Conservation (phyloP, 2,797 vertebrate genomes). For the Sardinella longiceps region DNA sequence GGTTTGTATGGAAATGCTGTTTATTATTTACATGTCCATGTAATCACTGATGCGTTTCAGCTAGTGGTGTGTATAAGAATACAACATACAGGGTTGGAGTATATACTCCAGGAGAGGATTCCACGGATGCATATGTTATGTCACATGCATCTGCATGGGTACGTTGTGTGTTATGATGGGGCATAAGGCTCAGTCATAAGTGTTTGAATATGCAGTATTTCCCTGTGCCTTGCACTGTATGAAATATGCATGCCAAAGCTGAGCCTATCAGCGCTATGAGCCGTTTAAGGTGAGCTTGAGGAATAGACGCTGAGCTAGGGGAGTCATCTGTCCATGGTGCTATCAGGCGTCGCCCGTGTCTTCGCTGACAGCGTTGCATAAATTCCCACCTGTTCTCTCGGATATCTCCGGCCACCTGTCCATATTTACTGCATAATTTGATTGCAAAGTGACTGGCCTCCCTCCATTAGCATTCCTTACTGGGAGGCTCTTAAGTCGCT, state of each 20-base stretch:
- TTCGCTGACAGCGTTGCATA: slow-evolving; percentile 42
- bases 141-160: not conserved
- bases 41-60: not conserved
- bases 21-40: not conserved
- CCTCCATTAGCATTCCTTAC: slow-evolving; percentile 38
- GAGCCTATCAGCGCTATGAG: not conserved
- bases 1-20: too few species aligned
- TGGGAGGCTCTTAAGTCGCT: slow-evolving; percentile 40
- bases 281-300: slow-evolving; percentile 52
- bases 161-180: not conserved
- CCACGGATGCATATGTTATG: not conserved
- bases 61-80: not conserved
- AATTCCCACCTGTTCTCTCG: slow-evolving; percentile 54
- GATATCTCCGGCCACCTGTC: slow-evolving; percentile 57
- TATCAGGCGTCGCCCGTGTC: slow-evolving; percentile 39
- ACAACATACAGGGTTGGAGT: not conserved
- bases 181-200: not conserved
- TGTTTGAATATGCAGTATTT: slow-evolving; percentile 8
- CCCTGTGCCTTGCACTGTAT: not conserved
- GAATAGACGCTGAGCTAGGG: slow-evolving; percentile 54
- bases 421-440: slow-evolving; percentile 57
- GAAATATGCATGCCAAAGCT: not conserved
- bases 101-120: not conserved
- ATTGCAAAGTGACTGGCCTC: slow-evolving; percentile 51
- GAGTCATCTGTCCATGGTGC: slow-evolving; percentile 55